Base-by-base conservation (phyloP, 2,888 invertebrate species). In the Endomychus coccineus region DNA sequence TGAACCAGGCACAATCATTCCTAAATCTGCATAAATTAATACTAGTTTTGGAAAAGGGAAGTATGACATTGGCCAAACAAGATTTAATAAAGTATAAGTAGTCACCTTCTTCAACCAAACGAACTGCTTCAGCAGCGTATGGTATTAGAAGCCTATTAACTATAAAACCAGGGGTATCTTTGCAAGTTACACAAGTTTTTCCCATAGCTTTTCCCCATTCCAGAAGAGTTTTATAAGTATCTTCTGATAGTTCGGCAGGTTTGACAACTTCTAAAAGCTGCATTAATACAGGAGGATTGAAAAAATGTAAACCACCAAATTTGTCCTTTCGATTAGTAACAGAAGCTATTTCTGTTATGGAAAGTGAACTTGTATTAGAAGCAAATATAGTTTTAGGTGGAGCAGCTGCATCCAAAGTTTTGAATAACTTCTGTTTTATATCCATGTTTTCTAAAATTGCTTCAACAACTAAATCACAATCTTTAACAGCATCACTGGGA, bases 271-370 rank as follows among this genome's bases (percentile, higher is more conserved):
- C 92, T 13, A 92, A 66, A 0, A 92, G 71, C 55, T 83, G 83
- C 91, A 92, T 91, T 30, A 91, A 74, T 0, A 91, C 89, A 1
- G 87, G 91, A 0, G 91, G 91, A 64, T 90, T 91, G 69, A 92
- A 92, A 66, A 92, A 92, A 64, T 92, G 91, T 19, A 91, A 73
- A 0, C 91, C 91, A 11, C 84, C 89, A 64, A 89, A 88, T 49
- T 71, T 73, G 54, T 81, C 80, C 59, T 77, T 77, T 51, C 88
- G 73, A 38, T 79, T 75, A 2, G 86, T 80, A 3, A n/a, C 54
- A 5, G 75, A 71, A 1, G 84, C 80, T 54, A 92, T 91, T 52
- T 89, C 89, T 4, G 28, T 29, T 40, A 92, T 84, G 7, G 85
- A 78, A 11, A 92, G 71, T 1, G 91, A 91, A 3, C 91, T 91